Evolutionary conservation across 2,888 invertebrate species (phyloP), one percentile per base, ranked within the genome.

Genomic region (Coelopa pilipes): DNA sequence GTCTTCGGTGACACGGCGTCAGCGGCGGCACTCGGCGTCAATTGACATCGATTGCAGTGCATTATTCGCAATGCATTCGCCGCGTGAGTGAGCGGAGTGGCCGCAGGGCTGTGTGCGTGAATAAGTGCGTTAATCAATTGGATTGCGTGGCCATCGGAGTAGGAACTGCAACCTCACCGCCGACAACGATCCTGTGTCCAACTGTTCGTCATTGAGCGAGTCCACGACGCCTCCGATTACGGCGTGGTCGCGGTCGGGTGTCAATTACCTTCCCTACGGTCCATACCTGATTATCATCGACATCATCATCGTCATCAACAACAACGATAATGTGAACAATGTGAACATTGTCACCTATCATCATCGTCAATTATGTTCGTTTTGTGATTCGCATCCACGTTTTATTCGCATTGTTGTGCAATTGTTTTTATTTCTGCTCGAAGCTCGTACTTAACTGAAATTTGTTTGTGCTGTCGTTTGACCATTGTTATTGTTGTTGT

Each of bases 21-120:
- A n/a, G n/a, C 53, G 45, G 55, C 55, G n/a, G n/a, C 21, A 17
- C n/a, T 45, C 34, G 60, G n/a, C 17, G 60, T 70, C 34, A 59
- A 70, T 70, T 70, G 50, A 70, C 49, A 60, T 70, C 59, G 70
- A 70, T 70, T 70, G 34, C 60, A 70, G 46, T 70, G 70, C 70
- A 70, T 70, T 66, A 65, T 47, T 13, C 24, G 66, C 19, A 24
- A 50, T 24, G 15, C 21, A 13, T 66, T 1, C 19, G 5, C 9
- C 46, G 21, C 21, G 66, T 65, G 55, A 49, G 62, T 62, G 19
- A 45, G n/a, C 5, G 46, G 21, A 34, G 59, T 19, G 50, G 62
- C 1, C 53, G 19, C 55, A 13, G 17, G 21, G 15, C 17, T 62
- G 50, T 67, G 55, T 34, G 45, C 59, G 7, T 63, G 15, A 66